A percentile compares a stretch with the other conserved stretches of the same genome.
Conservation (phyloP, 2,888 invertebrate genomes). For the Thyatira batis region DNA sequence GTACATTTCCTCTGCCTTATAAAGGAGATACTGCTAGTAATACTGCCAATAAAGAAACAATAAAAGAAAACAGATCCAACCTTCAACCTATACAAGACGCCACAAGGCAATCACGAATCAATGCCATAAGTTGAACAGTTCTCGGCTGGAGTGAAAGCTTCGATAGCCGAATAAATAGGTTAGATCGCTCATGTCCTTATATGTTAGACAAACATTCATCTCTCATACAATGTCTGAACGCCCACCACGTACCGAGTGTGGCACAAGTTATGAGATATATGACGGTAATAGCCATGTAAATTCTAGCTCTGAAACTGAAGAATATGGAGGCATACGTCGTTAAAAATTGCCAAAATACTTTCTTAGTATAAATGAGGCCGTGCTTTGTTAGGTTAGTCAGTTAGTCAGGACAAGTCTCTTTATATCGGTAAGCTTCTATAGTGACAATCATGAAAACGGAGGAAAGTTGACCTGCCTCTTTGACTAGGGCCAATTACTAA, state of each 20-base stretch:
- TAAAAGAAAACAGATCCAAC: not conserved
- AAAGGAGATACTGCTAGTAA: not conserved
- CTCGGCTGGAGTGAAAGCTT: conserved; percentile 1
- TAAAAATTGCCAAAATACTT: no score
- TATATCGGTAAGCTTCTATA: no score
- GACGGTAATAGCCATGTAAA: not conserved
- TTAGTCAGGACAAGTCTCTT: no score
- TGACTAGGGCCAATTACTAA: no score
- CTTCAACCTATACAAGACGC: not conserved
- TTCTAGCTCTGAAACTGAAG: not conserved
- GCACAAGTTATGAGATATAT: conserved; percentile 24
- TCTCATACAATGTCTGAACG: conserved; percentile 38
- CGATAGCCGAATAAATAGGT: conserved; percentile 1
- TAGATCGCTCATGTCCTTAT: conserved; percentile 41
- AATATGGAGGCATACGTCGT: not conserved
- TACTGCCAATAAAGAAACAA: not conserved
- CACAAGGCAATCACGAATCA: not conserved
- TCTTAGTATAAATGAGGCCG: no score
- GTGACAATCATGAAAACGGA: no score
- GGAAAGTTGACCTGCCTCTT: no score
- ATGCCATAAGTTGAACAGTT: not conserved
- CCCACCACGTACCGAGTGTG: conserved; percentile 37
- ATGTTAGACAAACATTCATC: conserved; percentile 46
- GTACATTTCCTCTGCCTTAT: no score
- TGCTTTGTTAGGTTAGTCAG: no score